Percentiles rank a stretch among this genome's conserved stretches.
phyloP scores from a whole-genome alignment of 2,888 invertebrate species.

The Parascotia fuliginaria region DNA sequence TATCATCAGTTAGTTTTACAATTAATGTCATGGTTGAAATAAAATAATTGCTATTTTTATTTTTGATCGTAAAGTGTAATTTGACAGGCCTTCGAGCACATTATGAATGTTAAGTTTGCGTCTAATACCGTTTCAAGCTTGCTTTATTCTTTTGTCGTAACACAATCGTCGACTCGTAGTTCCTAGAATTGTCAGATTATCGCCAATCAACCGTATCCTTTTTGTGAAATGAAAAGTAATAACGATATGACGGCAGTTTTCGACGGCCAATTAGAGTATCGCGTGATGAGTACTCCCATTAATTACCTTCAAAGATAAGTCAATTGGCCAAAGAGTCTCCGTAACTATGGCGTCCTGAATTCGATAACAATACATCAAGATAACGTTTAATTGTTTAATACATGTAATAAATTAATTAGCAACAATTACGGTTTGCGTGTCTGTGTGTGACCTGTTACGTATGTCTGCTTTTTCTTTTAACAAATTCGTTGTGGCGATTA shows the following conservation, averaged over 20 bases:
- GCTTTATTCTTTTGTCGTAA: too few species aligned
- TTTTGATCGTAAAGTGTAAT: too few species aligned
- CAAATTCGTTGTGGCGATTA: constrained; percentile 68
- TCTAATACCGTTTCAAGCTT: too few species aligned
- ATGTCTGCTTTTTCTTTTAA: constrained; percentile 55
- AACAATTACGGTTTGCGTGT: constrained; percentile 80
- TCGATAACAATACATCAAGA: constrained; percentile 81
- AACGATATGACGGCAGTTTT: constrained; percentile 59
- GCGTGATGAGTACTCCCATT: constrained; percentile 77
- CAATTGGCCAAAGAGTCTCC: constrained; percentile 75
- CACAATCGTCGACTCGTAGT: not conserved
- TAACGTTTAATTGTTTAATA: constrained; percentile 84
- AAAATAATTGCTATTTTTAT: too few species aligned
- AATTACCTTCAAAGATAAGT: constrained; percentile 81
- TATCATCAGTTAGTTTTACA: too few species aligned
- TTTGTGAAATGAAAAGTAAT: constrained; percentile 53
- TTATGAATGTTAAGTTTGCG: too few species aligned
- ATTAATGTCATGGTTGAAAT: too few species aligned
- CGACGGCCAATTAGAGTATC: constrained; percentile 70
- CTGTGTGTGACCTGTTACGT: constrained; percentile 65
- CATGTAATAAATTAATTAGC: constrained; percentile 85
- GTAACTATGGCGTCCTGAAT: constrained; percentile 66
- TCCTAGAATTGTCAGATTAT: constrained; percentile 12
- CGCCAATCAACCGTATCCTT: constrained; percentile 34
- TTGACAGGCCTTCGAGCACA: too few species aligned